phyloP scores from a whole-genome alignment of 2,797 vertebrate species.

The Vireo griseus region DNA sequence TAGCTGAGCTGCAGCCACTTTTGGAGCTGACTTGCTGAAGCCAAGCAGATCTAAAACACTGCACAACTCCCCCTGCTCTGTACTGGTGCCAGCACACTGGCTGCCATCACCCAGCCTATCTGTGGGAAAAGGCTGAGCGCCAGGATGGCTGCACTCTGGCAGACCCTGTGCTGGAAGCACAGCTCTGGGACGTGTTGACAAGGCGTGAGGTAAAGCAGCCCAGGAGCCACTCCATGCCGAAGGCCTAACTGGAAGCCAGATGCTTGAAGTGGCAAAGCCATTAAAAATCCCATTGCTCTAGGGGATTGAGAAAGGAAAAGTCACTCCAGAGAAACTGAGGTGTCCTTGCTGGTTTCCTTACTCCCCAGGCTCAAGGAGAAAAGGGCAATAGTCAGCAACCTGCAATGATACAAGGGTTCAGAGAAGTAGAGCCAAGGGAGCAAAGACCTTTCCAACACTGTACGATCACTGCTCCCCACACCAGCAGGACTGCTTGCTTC shows the following conservation, averaged over 20 bases:
- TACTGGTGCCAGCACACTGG: not conserved
- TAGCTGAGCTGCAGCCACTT: conserved; percentile 8
- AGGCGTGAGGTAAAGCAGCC: not conserved
- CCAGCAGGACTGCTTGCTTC: not conserved
- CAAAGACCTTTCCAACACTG: not conserved
- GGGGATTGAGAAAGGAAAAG: not conserved
- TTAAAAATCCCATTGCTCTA: not conserved
- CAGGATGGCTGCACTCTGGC: conserved; percentile 38
- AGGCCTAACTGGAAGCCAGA: not conserved
- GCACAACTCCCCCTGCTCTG: not conserved
- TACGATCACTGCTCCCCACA: rapidly evolving
- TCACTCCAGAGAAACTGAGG: not conserved
- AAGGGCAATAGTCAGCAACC: not conserved
- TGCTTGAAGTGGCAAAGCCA: not conserved
- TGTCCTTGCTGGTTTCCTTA: not conserved
- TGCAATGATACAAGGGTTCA: not conserved
- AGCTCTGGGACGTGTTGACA: not conserved
- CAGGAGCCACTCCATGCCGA: not conserved
- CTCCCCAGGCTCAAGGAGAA: not conserved
- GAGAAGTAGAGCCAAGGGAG: not conserved
- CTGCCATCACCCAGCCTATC: not conserved
- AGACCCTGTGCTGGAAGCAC: not conserved
- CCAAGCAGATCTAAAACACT: conserved; percentile 2
- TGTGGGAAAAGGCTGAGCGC: conserved; percentile 21
- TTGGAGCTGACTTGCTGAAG: not conserved